phyloP scores from a whole-genome alignment of 1,140 invertebrate species.

The Anoplophora glabripennis region DNA sequence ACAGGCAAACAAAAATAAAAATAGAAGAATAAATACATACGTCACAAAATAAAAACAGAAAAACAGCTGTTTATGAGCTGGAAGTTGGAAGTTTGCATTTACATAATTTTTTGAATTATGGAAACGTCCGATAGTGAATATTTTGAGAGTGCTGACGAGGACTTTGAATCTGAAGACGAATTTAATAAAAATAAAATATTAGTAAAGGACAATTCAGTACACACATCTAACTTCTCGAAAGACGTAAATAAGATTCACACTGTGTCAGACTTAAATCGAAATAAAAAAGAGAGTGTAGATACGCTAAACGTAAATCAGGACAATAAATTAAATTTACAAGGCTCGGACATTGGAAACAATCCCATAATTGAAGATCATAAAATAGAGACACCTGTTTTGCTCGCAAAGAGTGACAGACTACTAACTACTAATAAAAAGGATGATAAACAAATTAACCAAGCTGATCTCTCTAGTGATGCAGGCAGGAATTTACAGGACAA shows the following conservation, averaged over 20 bases:
- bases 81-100: too few relatives aligned
- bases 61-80: too few relatives aligned
- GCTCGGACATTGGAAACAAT: not conserved
- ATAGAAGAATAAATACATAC: too few relatives aligned
- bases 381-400: not conserved
- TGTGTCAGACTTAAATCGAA: not conserved
- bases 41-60: too few relatives aligned
- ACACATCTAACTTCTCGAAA: not conserved
- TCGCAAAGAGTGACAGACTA: not conserved
- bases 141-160: constrained; percentile 55
- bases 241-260: constrained; percentile 4
- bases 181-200: constrained; percentile 16
- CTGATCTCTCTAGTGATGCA: not conserved
- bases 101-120: constrained; percentile 51
- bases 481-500: not conserved
- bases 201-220: constrained; percentile 4
- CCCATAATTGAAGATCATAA: not conserved
- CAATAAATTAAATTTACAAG: not conserved
- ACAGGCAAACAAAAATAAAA: too few relatives aligned
- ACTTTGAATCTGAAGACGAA: constrained; percentile 58
- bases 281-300: not conserved
- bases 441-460: not conserved
- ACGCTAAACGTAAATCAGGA: not conserved
- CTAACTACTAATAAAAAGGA: not conserved
- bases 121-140: constrained; percentile 69